phyloP scores from a whole-genome alignment of 2,797 vertebrate species.

The Spea hammondii region DNA sequence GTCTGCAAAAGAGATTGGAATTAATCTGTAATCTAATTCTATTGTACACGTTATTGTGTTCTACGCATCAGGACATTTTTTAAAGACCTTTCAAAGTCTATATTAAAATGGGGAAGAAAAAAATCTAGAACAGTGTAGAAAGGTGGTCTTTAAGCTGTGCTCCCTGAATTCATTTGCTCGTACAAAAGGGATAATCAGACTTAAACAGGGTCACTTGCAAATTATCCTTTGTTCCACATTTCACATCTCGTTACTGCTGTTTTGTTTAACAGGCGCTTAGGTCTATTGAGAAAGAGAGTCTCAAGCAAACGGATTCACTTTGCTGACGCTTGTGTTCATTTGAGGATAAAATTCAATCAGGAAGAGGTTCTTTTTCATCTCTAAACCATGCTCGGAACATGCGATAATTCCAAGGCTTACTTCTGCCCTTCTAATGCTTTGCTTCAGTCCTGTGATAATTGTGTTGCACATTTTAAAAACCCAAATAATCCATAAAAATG shows the following conservation, averaged over 20 bases:
- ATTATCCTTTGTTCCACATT: conserved; percentile 50
- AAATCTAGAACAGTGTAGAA: conserved; percentile 7
- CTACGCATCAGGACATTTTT: background rate
- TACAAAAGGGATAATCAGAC: conserved; percentile 44
- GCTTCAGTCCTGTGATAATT: background rate
- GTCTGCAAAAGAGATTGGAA: conserved; percentile 4
- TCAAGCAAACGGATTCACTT: conserved; percentile 47
- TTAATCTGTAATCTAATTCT: conserved; percentile 7
- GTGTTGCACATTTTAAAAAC: background rate
- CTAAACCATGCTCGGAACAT: conserved; percentile 35
- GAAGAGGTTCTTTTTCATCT: conserved; percentile 38
- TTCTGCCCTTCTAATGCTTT: conserved; percentile 8
- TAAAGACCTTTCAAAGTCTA: conserved; percentile 30
- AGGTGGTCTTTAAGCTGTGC: conserved; percentile 23
- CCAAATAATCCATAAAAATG: no score
- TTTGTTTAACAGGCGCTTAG: conserved; percentile 50
- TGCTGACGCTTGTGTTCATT: conserved; percentile 48
- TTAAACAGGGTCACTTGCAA: conserved; percentile 42
- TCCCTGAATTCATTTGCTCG: conserved; percentile 19
- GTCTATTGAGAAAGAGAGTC: conserved; percentile 37
- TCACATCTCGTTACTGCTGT: conserved; percentile 52
- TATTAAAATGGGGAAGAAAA: background rate
- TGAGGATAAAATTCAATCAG: conserved; percentile 45
- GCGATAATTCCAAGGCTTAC: conserved; percentile 2
- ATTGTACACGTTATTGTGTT: background rate